phyloP scores from a whole-genome alignment of 2,888 invertebrate species.

The Mellilla xanthometata region DNA sequence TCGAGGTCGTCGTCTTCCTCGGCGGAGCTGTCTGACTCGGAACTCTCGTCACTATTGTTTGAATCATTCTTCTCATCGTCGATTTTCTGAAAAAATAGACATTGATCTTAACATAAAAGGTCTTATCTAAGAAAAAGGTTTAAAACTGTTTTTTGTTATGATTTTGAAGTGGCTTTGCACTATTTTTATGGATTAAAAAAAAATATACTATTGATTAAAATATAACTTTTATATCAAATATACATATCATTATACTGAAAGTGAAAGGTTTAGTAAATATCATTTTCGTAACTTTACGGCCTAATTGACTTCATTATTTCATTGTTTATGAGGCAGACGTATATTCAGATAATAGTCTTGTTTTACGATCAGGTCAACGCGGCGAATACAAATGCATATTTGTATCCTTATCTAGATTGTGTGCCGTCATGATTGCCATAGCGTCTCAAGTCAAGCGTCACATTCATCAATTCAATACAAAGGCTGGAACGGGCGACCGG shows the following conservation, averaged over 20 bases:
- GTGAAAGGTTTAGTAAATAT: no score
- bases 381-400: slow-evolving; percentile 7
- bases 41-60: slow-evolving; percentile 68
- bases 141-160: no score
- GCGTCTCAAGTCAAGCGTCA: slow-evolving; percentile 1
- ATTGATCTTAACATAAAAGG: no score
- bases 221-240: no score
- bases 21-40: slow-evolving; percentile 82
- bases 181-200: no score
- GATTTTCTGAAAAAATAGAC: slow-evolving; percentile 64
- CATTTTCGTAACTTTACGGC: neutral
- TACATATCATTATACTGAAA: no score
- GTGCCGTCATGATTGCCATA: slow-evolving; percentile 1
- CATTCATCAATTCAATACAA: slow-evolving; percentile 13
- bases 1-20: slow-evolving; percentile 84
- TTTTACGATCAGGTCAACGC: slow-evolving; percentile 5
- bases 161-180: no score
- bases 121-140: no score
- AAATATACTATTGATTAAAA: no score
- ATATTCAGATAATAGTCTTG: neutral
- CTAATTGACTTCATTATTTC: neutral
- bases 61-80: slow-evolving; percentile 65
- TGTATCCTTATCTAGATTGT: slow-evolving; percentile 3
- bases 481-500: neutral
- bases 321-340: neutral